Percentiles rank a stretch among this genome's conserved stretches.
Evolutionary conservation across 2,888 invertebrate genomes (phyloP).

Genomic region (Lordiphosa fenestrarum): DNA sequence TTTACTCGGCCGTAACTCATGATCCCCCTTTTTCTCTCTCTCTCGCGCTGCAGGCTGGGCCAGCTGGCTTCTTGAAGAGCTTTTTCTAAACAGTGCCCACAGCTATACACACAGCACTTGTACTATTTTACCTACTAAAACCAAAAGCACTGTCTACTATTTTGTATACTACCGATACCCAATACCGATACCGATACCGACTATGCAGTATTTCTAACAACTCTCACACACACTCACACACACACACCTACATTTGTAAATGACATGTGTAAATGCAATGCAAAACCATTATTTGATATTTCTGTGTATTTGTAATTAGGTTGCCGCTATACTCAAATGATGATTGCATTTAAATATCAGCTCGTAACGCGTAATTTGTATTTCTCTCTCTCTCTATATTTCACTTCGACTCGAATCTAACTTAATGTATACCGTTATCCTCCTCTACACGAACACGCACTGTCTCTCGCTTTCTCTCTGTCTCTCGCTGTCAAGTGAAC

Average conservation of each 20-base stretch:
- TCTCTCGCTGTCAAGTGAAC: constrained; percentile 12
- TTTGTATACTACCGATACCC: constrained; percentile 67
- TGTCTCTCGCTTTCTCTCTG: constrained; percentile 16
- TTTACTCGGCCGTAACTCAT: neutral
- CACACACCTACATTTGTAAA: constrained; percentile 61
- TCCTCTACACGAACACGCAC: constrained; percentile 6
- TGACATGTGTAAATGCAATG: constrained; percentile 69
- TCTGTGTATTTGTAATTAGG: constrained; percentile 67
- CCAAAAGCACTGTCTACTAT: constrained; percentile 68
- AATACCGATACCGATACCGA: constrained; percentile 61
- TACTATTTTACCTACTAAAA: constrained; percentile 42
- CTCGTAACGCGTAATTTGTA: constrained; percentile 37
- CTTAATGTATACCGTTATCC: constrained; percentile 22
- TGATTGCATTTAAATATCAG: constrained; percentile 62
- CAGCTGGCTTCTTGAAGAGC: constrained; percentile 96
- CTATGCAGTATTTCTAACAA: constrained; percentile 61
- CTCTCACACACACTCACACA: constrained; percentile 34
- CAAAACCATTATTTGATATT: constrained; percentile 59
- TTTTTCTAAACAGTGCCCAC: constrained; percentile 87
- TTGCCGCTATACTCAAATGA: constrained; percentile 72
- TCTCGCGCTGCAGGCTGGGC: constrained; percentile 86
- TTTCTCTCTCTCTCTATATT: constrained; percentile 36
- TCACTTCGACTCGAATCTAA: constrained; percentile 23
- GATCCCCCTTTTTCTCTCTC: neutral
- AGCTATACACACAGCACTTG: constrained; percentile 25